Base-by-base conservation (phyloP, 2,888 invertebrate genomes). In the Brachyptera risi region DNA sequence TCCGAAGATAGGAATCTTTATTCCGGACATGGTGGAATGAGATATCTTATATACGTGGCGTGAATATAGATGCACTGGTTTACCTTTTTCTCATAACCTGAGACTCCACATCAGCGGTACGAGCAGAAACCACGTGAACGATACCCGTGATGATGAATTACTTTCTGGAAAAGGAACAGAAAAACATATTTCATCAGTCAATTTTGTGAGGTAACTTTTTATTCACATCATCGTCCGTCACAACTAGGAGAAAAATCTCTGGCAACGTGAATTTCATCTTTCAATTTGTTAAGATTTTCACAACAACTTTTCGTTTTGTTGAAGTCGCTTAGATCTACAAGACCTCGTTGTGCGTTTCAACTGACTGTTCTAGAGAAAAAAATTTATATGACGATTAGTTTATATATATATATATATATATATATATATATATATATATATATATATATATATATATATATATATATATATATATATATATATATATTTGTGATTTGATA, bases 41-140 rank as follows among this genome's bases (percentile, higher is more conserved):
- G 31, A 31, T 31, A 31, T 31, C 5, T 31, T 11, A 5, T 5
- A 5, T 5, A 31, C 31, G 31, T 31, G 31, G 31, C 11, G 31
- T 5, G 31, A 31, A 31, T 31, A 31, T 11, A 31, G 31, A 31
- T 31, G n/a, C 31, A 31, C 31, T 31, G 37, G n/a, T 38, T 54
- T 31, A 62, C 62, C 62, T 59, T 59, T 23, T 59, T 21, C 44
- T 62, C 59, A 59, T 59, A 62, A 59, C 58, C 58, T 51, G 54
- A 62, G 61, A 15, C 37, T 58, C 1, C 38, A 37, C 19, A 59
- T 15, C 31, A 62, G 37, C 19, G 58, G 31, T 13, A 38, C n/a
- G 1, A 59, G 58, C 26, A 62, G 58, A 15, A 51, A 27, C 51
- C 62, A 59, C 51, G 62, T 31, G 3, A 59, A 24, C 11, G 40